Percentiles rank a stretch among this genome's conserved stretches.
These are phyloP conservation scores for Myiopsitta monachus DNA, from an alignment of 2,113 vertebrate genomes.

Conservation along the genomic window DNA sequence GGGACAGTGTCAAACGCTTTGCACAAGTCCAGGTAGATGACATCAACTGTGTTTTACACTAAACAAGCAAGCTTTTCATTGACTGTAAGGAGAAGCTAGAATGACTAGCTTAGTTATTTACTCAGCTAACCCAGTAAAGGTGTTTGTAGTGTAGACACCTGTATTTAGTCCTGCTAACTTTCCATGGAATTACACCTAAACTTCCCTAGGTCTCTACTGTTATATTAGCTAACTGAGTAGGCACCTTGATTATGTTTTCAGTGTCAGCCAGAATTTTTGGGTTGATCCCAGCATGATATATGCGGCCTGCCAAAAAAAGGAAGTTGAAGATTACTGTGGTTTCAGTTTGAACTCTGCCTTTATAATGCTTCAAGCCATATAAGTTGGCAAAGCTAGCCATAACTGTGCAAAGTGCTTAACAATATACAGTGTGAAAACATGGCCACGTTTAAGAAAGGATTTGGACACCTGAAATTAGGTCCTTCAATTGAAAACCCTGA, in stretches of 20 bases:
- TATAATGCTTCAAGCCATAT: not conserved
- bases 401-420: not conserved
- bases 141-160: not conserved
- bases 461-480: not conserved
- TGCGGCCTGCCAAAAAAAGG: not conserved
- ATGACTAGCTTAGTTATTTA: not conserved
- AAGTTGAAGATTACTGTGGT: not conserved
- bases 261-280: not conserved
- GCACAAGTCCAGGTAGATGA: too few relatives aligned
- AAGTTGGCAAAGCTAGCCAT: not conserved
- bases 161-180: not conserved
- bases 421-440: not conserved
- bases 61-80: not conserved
- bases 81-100: not conserved
- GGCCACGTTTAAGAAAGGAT: not conserved
- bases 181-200: not conserved
- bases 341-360: not conserved
- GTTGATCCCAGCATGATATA: not conserved
- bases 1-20: too few relatives aligned
- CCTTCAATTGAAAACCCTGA: not conserved
- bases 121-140: rapidly evolving
- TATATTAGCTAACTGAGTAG: not conserved
- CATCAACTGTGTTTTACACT: not conserved
- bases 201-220: not conserved
- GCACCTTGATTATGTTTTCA: not conserved